Evolutionary conservation across 1,140 invertebrate genomes (phyloP).

Genomic region (Dysdera silvatica): DNA sequence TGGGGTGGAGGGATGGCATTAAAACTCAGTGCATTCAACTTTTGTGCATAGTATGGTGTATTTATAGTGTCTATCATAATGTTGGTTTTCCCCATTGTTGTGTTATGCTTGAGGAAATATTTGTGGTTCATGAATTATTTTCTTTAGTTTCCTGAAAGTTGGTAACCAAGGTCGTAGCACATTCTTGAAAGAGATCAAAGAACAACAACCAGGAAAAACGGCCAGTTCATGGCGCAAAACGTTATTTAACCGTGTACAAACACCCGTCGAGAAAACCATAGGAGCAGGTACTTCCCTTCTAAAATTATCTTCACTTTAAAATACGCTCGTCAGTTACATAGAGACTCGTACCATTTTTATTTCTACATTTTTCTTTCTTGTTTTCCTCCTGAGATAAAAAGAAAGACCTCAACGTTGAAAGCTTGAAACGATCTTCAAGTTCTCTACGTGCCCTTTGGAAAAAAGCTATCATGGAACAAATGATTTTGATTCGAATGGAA

Average conservation of each 20-base stretch:
- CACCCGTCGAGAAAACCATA: slow-evolving; percentile 10
- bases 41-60: too few species aligned
- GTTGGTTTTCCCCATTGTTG: background rate
- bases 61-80: too few species aligned
- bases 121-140: background rate
- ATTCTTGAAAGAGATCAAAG: slow-evolving; percentile 26
- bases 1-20: too few species aligned
- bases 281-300: too few species aligned
- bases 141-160: slow-evolving; percentile 20
- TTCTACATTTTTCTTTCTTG: too few species aligned
- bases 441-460: slow-evolving; percentile 79
- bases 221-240: slow-evolving; percentile 24
- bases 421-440: too few species aligned
- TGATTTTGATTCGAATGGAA: slow-evolving; percentile 86
- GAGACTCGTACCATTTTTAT: too few species aligned
- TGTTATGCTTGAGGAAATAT: background rate
- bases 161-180: slow-evolving; percentile 12
- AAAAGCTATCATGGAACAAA: slow-evolving; percentile 84
- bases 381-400: too few species aligned
- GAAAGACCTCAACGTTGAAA: too few species aligned
- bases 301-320: too few species aligned
- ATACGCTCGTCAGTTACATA: too few species aligned
- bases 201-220: slow-evolving; percentile 7
- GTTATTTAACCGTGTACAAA: slow-evolving; percentile 23
- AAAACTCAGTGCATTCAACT: too few species aligned